Evolutionary conservation across 23 tunicate species (phyloP).

Genomic region (Trididemnum clinides): DNA sequence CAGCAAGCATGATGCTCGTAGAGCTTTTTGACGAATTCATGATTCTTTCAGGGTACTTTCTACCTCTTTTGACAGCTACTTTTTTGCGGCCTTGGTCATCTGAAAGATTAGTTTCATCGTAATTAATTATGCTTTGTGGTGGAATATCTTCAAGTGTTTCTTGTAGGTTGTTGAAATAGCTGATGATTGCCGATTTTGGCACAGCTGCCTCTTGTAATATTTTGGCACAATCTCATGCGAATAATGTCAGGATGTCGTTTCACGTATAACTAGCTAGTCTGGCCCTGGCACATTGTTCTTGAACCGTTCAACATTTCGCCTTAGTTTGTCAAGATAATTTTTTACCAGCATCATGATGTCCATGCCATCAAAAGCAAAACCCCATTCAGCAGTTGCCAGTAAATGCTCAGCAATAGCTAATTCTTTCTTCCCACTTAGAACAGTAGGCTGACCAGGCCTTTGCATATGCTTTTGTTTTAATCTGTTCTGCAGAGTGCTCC

Average conservation of each 20-base stretch:
- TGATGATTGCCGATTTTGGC: neutral
- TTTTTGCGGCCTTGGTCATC: slow-evolving; percentile 45
- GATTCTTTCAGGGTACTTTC: slow-evolving; percentile 25
- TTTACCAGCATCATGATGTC: slow-evolving; percentile 1
- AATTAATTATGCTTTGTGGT: slow-evolving; percentile 18
- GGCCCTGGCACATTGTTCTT: slow-evolving; percentile 15
- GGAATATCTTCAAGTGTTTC: slow-evolving; percentile 4
- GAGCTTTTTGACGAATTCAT: slow-evolving; percentile 11
- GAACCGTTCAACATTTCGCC: neutral
- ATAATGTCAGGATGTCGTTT: slow-evolving; percentile 14
- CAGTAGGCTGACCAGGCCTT: no score
- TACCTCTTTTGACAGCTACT: slow-evolving; percentile 7
- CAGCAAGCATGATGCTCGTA: slow-evolving; percentile 30
- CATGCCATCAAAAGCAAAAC: no score
- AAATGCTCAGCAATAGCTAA: no score
- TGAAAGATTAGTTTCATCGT: slow-evolving; percentile 32
- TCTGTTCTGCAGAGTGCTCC: no score
- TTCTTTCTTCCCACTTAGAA: no score
- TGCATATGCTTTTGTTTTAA: no score
- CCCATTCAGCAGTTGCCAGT: no score
- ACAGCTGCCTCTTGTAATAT: slow-evolving; percentile 7
- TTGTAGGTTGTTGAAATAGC: neutral
- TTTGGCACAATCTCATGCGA: slow-evolving; percentile 28
- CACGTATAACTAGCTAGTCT: slow-evolving; percentile 12
- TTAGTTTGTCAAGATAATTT: neutral